Conservation (phyloP, 2,888 invertebrate species). For the Standfussiana lucernea region DNA sequence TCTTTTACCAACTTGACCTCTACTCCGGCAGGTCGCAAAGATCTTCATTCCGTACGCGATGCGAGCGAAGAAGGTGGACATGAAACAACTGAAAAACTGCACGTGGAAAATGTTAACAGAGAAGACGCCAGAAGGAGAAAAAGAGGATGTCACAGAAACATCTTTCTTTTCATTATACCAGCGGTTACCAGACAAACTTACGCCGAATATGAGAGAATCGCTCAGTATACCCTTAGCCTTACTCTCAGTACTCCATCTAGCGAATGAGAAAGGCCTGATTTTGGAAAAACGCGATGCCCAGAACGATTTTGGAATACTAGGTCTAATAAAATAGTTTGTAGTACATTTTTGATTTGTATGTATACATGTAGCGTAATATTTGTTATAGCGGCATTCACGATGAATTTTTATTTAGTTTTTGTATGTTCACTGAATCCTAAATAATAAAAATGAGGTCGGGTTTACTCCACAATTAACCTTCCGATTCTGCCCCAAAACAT, state of each 20-base stretch:
- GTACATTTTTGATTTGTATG: constrained; percentile 13
- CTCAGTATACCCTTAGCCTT: constrained; percentile 95
- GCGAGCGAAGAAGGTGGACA: constrained; percentile 96
- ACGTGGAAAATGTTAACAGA: constrained; percentile 93
- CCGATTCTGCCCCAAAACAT: not conserved
- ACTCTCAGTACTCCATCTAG: constrained; percentile 95
- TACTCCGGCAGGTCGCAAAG: constrained; percentile 91
- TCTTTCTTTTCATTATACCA: constrained; percentile 91
- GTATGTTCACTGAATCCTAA: not conserved
- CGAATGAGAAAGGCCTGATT: constrained; percentile 94
- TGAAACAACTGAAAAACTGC: constrained; percentile 94
- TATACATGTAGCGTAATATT: constrained; percentile 39
- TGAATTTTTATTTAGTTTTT: constrained; percentile 3
- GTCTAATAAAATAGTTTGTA: constrained; percentile 76
- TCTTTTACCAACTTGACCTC: not conserved
- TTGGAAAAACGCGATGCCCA: constrained; percentile 88
- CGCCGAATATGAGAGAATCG: constrained; percentile 92
- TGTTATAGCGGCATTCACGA: constrained; percentile 5
- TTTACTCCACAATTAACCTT: not conserved
- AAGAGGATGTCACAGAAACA: constrained; percentile 83
- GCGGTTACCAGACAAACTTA: constrained; percentile 90
- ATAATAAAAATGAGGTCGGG: not conserved
- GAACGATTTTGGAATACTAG: constrained; percentile 89
- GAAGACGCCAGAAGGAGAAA: constrained; percentile 76
- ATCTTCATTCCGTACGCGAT: constrained; percentile 95